Percentiles rank a stretch among this genome's conserved stretches.
phyloP scores from a whole-genome alignment of 2,113 vertebrate species.

The Suncus etruscus region DNA sequence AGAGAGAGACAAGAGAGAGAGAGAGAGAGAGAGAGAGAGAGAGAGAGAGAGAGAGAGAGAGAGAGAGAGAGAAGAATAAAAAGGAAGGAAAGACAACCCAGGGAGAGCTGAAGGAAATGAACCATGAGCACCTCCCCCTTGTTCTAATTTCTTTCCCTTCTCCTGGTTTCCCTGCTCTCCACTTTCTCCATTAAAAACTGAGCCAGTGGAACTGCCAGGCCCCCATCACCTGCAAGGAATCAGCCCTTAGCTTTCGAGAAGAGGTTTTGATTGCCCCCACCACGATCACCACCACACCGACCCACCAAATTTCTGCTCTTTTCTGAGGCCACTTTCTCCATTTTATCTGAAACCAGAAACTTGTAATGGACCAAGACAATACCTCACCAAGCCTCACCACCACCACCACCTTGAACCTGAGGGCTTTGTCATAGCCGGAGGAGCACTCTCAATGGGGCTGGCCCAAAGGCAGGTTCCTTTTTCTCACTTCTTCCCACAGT shows the following conservation, averaged over 20 bases:
- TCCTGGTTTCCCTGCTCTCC: constrained; percentile 54
- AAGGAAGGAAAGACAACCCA: neutral
- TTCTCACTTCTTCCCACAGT: constrained; percentile 37
- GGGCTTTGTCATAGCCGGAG: neutral
- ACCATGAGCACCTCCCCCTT: constrained; percentile 62
- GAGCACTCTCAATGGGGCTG: neutral
- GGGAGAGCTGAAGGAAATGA: constrained; percentile 65
- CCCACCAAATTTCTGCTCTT: constrained; percentile 58
- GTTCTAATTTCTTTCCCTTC: constrained; percentile 71
- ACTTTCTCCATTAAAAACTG: constrained; percentile 77
- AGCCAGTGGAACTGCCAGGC: constrained; percentile 53
- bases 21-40: constrained; percentile 62
- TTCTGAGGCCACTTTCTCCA: constrained; percentile 69
- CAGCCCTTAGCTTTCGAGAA: constrained; percentile 71
- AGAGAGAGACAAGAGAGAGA: constrained; percentile 4
- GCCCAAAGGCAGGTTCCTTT: constrained; percentile 52
- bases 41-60: neutral
- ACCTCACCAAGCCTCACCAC: accelerated
- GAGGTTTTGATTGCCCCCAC: constrained; percentile 23
- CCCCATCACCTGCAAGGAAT: constrained; percentile 74
- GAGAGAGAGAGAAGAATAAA: neutral
- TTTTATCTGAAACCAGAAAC: constrained; percentile 75
- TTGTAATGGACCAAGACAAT: constrained; percentile 53
- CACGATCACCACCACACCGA: too few species aligned
- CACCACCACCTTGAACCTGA: constrained; percentile 41